Base-by-base conservation (phyloP, 2,888 invertebrate species). In the Calliphora vomitoria region DNA sequence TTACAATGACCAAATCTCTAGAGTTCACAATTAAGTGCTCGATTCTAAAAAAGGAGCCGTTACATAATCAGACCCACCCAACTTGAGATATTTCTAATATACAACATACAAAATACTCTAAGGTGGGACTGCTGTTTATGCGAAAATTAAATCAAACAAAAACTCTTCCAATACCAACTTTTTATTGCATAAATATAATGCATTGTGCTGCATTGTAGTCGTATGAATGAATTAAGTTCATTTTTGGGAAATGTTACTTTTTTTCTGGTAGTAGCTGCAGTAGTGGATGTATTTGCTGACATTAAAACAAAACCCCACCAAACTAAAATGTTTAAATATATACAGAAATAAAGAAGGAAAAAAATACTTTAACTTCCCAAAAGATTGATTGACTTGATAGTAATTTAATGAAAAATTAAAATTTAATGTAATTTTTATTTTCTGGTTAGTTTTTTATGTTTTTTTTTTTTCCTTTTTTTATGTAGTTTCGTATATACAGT, bases 301-400 rank as follows among this genome's bases (percentile, higher is more conserved):
- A 86, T 74, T 82, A 78, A 68, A 69, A 74, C 55, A 82, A n/a
- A 74, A 78, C 41, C 47, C 35, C 69, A 71, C 31, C 62, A 62
- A 81, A 64, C 50, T 64, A 58, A 66, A 72, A 71, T 53, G 76
- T 78, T 71, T 38, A 38, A 82, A 83, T 75, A 10, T 53, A 69
- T 72, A 60, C 38, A 58, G 53, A 55, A 50, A 8, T 38, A 47
- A 71, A 62, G n/a, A 50, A 38, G 25, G 15, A 66, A 68, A 60
- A 31, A 50, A 31, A 50, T 50, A 38, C 10, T 44, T 76, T 60
- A 53, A 84, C 74, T 87, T 87, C 78, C 78, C 79, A 78, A 74
- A 82, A 87, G 87, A 87, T 87, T 87, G 87, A 87, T 87, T 87
- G 85, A 85, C 84, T 87, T 85, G 87, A 87, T 87, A 82, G 84